Evolutionary conservation across 2,113 vertebrate species (phyloP), one percentile per base, ranked within the genome.

Genomic region (Sinocyclocheilus grahami): DNA sequence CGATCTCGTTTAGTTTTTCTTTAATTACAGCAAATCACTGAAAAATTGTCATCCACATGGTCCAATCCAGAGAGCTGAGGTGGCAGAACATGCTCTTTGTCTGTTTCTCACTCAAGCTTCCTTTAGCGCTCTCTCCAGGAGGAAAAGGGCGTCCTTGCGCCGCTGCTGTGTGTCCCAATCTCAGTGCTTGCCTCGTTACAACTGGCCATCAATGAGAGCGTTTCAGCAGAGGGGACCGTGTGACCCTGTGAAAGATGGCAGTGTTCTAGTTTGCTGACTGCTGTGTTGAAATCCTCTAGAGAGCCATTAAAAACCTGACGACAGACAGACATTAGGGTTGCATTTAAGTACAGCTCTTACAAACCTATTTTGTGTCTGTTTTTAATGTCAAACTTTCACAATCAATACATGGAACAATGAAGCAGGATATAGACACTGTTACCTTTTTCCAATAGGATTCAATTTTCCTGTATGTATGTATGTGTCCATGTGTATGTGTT

Each of bases 251-350:
- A 79, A 80, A 22, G 55, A 80, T 39, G 42, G 78, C 58, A 80
- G 58, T 42, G 11, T 69, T 65, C 39, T 82, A 79, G 86, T 87
- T 65, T 85, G 14, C 42, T 65, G 84, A 63, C 33, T 37, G 67
- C 48, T 71, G 46, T 78, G 83, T 77, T 39, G 4, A 20, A 78
- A 71, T 78, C 62, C 76, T 71, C 33, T 39, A 58, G 27, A 65
- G 72, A 46, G 33, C 72, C 74, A 78, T 85, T 85, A 67, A 8
- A 86, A 14, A 30, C 27, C 76, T 5, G 14, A 85, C 22, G 63
- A 67, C 78, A 75, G 77, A 74, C n/a, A 27, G 65, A 22, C 20
- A 78, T 72, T 83, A 53, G 18, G 75, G 20, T 51, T 48, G 60
- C 33, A 63, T 84, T 37, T 74, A 69, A 60, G 55, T 42, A 2